Base-by-base conservation (phyloP, 2,113 vertebrate species). In the Amblyornis subalaris region DNA sequence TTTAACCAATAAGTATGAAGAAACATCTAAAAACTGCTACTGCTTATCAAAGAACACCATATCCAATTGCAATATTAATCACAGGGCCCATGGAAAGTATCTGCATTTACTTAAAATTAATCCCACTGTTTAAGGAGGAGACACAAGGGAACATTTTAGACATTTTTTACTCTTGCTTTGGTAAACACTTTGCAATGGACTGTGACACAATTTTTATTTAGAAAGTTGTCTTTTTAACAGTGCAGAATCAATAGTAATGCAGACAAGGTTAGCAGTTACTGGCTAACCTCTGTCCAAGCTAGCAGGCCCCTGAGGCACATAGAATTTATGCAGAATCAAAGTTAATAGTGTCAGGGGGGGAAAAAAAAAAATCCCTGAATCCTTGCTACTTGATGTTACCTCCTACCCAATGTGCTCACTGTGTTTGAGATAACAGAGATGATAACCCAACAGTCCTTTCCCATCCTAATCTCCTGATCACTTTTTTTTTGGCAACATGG, bases 181-280 rank as follows among this genome's bases (percentile, higher is more conserved):
- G 55, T 57, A 88, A 70, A 88, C 65, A 71, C 18, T 84, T 92
- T 45, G 36, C 57, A 90, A 54, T 69, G 72, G 62, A 86, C 73
- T 77, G 50, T 81, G 61, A 84, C 47, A 60, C 33, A 72, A 48
- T 78, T 94, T 95, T 92, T 93, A 86, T 88, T 95, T 93, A 72
- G 54, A 67, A 91, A 90, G 69, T 58, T 87, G 53, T 57, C 74
- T 89, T 92, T 74, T 89, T 74, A 89, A 71, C n/a, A 0, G 25
- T 47, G 53, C 57, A 82, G 85, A 92, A 96, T 95, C 94, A 95
- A 95, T 95, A 95, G 57, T 51, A 96, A 89, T 14, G 4, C 50
- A 82, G 89, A 92, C 66, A 93, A 95, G 82, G 91, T 81, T 92
- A 85, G 93, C 80, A 94, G 89, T 89, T 88, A 93, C 69, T 93